A percentile compares a stretch with the other conserved stretches of the same genome.
phyloP scores from a whole-genome alignment of 2,888 invertebrate species.

The Hemithea aestivaria region DNA sequence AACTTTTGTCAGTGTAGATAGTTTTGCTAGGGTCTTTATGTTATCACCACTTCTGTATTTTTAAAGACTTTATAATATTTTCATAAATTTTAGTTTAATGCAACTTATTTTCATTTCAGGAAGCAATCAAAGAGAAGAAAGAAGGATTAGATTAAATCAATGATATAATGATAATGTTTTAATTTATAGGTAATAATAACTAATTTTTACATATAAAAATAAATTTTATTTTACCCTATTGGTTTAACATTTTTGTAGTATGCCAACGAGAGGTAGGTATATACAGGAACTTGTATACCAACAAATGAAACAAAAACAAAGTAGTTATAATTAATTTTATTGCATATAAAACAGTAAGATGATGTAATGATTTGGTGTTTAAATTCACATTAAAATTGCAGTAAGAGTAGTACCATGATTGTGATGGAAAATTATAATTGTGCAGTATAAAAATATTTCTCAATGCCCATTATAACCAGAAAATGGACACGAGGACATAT shows the following conservation, averaged over 20 bases:
- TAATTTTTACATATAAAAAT: too few species aligned
- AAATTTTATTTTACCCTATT: too few species aligned
- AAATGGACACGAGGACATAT: conserved; percentile 63
- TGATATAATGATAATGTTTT: background rate
- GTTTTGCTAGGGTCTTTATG: too few species aligned
- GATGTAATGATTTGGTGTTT: conserved; percentile 46
- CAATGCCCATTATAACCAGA: conserved; percentile 69
- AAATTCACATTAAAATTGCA: conserved; percentile 37
- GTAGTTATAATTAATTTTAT: conserved; percentile 28
- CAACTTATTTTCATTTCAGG: too few species aligned
- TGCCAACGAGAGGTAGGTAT: too few species aligned
- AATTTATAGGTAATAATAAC: background rate
- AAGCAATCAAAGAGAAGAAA: conserved; percentile 92
- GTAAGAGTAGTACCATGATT: conserved; percentile 58
- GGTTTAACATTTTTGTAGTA: too few species aligned
- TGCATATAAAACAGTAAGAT: conserved; percentile 44
- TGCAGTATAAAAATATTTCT: conserved; percentile 54
- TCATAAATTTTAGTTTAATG: too few species aligned
- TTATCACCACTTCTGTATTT: too few species aligned
- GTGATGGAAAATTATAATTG: conserved; percentile 60
- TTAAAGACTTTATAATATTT: too few species aligned
- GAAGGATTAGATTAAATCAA: conserved; percentile 86
- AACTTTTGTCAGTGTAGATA: too few species aligned
- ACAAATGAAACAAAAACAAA: conserved; percentile 5
- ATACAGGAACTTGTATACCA: too few species aligned